Conservation (phyloP, 2,888 invertebrate species). For the Andrena trimmerana region DNA sequence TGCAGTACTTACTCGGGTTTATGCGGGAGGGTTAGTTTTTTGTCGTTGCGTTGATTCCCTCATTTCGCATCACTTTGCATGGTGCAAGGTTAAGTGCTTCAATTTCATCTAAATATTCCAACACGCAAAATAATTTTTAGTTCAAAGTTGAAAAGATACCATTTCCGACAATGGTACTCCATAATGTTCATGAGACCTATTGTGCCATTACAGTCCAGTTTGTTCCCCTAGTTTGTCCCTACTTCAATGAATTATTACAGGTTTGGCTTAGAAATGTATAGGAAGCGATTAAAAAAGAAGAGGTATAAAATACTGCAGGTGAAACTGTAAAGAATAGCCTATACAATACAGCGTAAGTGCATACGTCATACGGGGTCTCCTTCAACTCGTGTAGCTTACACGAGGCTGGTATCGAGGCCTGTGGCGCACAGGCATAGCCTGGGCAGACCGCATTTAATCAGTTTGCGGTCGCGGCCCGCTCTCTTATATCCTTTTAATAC, state of each 20-base stretch:
- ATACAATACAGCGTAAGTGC: conserved; percentile 15
- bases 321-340: conserved; percentile 6
- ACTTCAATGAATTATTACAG: too few relatives aligned
- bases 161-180: too few relatives aligned
- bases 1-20: too few relatives aligned
- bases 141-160: too few relatives aligned
- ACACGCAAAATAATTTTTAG: not conserved
- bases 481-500: conserved; percentile 77
- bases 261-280: not conserved
- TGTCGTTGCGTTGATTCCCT: too few relatives aligned
- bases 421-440: conserved; percentile 50
- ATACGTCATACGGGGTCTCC: conserved; percentile 53
- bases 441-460: conserved; percentile 83
- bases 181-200: too few relatives aligned
- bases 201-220: too few relatives aligned
- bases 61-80: too few relatives aligned
- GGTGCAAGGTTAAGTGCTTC: not conserved
- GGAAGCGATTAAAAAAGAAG: not conserved
- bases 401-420: conserved; percentile 50
- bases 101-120: not conserved
- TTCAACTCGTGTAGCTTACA: conserved; percentile 54
- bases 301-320: conserved; percentile 8
- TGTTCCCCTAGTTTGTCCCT: too few relatives aligned
- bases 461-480: conserved; percentile 81
- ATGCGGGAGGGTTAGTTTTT: too few relatives aligned